Evolutionary conservation across 2,797 vertebrate species (phyloP), one percentile per base, ranked within the genome.

Genomic region (Sitta carolinensis): DNA sequence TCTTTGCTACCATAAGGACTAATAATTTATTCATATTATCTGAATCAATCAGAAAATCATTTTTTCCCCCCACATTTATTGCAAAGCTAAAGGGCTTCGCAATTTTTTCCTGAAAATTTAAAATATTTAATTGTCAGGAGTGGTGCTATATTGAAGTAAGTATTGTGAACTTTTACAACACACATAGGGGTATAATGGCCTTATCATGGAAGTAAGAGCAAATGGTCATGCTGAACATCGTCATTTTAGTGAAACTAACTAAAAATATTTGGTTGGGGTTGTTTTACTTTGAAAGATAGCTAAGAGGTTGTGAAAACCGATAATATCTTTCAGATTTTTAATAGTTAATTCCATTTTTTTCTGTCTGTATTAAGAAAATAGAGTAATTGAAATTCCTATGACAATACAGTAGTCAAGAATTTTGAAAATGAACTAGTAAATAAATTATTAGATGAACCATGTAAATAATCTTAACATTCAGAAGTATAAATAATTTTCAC

Each of bases 1-100:
- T 96, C 86, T 94, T 64, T 93, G 70, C 38, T 88, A 87, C 61
- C 84, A 26, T 91, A 95, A 97, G 63, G 79, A 38, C 66, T 94
- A 96, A 93, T 95, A 89, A 88, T 90, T 95, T 96, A 95, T 97
- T 95, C 48, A 86, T 85, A 97, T 97, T 96, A 95, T 30, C 83
- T 52, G 93, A 95, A 95, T 96, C 43, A 90, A 92, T 80, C 78
- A 94, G 54, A 95, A 96, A 95, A 94, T 79, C 67, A 88, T 75
- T 59, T 36, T 19, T 27, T 9, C 5, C 8, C 9, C 22, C 9
- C 6, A 7, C 19, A n/a, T 76, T 59, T 94, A 81, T 83, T 84
- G 9, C 29, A 77, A 94, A 87, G 34, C 3, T 87, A 84, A 61
- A 79, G 19, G 4, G 42, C 15, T 87, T 96, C 34, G 20, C 25